Evolutionary conservation across 1,140 invertebrate genomes (phyloP).

Genomic region (Bombus soroeensis): DNA sequence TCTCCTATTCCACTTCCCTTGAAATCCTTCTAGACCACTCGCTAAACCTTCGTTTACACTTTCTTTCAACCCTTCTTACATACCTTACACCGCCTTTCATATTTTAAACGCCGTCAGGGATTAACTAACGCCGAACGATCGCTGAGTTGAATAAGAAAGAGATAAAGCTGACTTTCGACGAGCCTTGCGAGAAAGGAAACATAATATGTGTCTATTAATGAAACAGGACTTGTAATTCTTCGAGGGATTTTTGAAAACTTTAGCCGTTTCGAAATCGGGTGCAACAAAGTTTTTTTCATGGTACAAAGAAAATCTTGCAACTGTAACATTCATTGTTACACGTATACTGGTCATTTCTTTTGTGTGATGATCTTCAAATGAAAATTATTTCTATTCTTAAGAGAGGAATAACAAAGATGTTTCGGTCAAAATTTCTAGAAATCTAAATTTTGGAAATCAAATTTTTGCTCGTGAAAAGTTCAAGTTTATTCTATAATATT

Average conservation of each 20-base stretch:
- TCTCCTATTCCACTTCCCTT: slow-evolving; percentile 62
- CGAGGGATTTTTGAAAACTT: background rate
- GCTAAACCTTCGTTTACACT: slow-evolving; percentile 62
- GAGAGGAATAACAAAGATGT: background rate
- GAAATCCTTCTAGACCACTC: slow-evolving; percentile 43
- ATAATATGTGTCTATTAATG: background rate
- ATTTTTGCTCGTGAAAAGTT: background rate
- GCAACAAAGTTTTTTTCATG: background rate
- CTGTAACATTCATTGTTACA: background rate
- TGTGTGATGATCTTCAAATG: background rate
- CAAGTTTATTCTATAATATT: background rate
- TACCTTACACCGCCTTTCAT: slow-evolving; percentile 37
- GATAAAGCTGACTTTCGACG: background rate
- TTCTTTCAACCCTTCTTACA: slow-evolving; percentile 66
- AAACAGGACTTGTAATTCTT: background rate
- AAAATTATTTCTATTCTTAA: background rate
- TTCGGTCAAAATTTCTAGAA: no score
- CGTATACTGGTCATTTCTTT: background rate
- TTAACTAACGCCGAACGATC: slow-evolving; percentile 16
- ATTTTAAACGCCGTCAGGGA: slow-evolving; percentile 31
- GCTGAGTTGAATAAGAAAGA: background rate
- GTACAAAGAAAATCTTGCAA: no score
- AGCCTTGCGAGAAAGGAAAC: background rate
- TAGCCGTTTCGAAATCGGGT: background rate
- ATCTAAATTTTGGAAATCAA: no score